Evolutionary conservation across 2,888 invertebrate species (phyloP).

Genomic region (Bursaphelenchus okinawaensis): DNA sequence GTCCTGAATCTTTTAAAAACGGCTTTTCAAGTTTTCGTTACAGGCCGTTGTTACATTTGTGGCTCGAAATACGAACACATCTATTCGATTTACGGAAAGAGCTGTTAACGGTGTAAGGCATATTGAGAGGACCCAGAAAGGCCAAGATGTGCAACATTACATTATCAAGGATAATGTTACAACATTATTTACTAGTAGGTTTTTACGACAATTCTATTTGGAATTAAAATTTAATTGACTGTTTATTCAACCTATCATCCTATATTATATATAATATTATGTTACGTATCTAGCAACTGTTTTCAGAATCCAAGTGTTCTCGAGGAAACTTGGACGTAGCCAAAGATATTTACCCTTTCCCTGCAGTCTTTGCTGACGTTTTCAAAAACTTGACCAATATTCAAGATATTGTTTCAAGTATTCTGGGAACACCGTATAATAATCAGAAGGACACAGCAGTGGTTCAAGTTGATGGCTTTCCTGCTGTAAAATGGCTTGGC

Average conservation of each 20-base stretch:
- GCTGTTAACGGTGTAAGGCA: background rate
- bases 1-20: no score
- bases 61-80: background rate
- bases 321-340: background rate
- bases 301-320: background rate
- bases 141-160: background rate
- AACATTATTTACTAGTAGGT: background rate
- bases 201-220: no score
- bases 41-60: background rate
- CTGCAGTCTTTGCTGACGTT: background rate
- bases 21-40: no score
- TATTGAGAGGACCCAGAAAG: background rate
- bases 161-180: background rate
- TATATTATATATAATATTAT: no score
- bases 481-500: constrained; percentile 11
- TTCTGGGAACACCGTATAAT: background rate
- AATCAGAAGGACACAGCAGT: background rate
- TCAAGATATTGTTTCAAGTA: background rate
- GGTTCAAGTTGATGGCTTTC: background rate
- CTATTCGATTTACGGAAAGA: background rate
- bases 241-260: no score
- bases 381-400: background rate
- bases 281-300: no score
- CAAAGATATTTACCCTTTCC: background rate
- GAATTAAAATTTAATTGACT: no score